Percentiles rank a stretch among this genome's conserved stretches.
Evolutionary conservation across 2,888 invertebrate species (phyloP).

Genomic region (Miltochrista miniata): DNA sequence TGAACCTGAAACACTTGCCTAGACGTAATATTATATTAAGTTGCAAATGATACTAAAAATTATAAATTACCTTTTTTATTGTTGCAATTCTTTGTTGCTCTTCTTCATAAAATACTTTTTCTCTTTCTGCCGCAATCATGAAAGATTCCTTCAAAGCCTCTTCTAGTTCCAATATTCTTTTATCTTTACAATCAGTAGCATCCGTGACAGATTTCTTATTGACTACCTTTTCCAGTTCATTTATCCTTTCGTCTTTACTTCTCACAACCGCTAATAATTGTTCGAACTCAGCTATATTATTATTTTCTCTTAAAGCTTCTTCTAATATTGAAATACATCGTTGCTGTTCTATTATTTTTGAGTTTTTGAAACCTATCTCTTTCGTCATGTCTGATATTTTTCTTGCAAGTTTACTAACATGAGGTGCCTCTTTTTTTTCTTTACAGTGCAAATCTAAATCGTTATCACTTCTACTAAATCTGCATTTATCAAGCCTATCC

Average conservation of each 20-base stretch:
- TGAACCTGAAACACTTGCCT: no score
- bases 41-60: not conserved
- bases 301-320: constrained; percentile 81
- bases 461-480: constrained; percentile 73
- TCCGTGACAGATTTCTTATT: constrained; percentile 74
- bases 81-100: constrained; percentile 85
- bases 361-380: constrained; percentile 77
- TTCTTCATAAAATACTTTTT: constrained; percentile 86
- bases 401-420: constrained; percentile 61
- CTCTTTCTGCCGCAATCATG: constrained; percentile 87
- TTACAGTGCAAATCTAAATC: constrained; percentile 61
- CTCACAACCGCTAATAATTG: constrained; percentile 82
- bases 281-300: constrained; percentile 83
- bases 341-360: constrained; percentile 82
- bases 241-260: constrained; percentile 87
- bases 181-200: constrained; percentile 70
- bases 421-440: constrained; percentile 49
- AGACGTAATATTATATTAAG: no score
- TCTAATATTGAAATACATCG: constrained; percentile 79
- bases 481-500: constrained; percentile 81
- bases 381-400: constrained; percentile 73
- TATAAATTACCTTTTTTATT: constrained; percentile 84
- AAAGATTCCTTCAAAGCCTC: constrained; percentile 93
- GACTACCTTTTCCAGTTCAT: constrained; percentile 88
- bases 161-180: constrained; percentile 89